Percentiles rank a stretch among this genome's conserved stretches.
phyloP scores from a whole-genome alignment of 2,797 vertebrate species.

The Pelobates cultripes region DNA sequence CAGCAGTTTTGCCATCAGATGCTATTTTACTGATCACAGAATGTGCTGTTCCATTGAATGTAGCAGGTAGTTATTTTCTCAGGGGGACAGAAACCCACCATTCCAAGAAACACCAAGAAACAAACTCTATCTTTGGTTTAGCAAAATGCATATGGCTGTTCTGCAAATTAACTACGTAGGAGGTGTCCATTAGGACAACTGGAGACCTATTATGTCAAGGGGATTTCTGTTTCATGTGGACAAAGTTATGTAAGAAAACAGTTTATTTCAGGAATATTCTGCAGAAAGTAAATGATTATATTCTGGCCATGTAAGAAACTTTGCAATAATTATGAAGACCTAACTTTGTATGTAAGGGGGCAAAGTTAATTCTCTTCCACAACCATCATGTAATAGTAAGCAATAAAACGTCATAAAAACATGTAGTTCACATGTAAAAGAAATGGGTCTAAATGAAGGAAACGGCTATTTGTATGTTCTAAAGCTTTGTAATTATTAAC shows the following conservation, averaged over 20 bases:
- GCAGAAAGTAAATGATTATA: not conserved
- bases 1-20: slow-evolving; percentile 21
- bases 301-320: not conserved
- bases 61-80: slow-evolving; percentile 42
- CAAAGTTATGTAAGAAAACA: slow-evolving; percentile 2
- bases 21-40: slow-evolving; percentile 28
- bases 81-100: slow-evolving; percentile 2
- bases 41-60: slow-evolving; percentile 22
- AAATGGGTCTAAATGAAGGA: too few species aligned
- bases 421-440: too few species aligned
- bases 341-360: too few species aligned
- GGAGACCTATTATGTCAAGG: slow-evolving; percentile 9
- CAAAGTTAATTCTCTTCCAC: too few species aligned
- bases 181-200: slow-evolving; percentile 21
- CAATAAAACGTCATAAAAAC: too few species aligned
- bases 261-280: slow-evolving; percentile 5
- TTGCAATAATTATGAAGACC: not conserved
- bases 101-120: slow-evolving; percentile 4
- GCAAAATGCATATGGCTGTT: slow-evolving; percentile 10
- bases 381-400: too few species aligned
- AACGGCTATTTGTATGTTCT: too few species aligned
- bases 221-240: slow-evolving; percentile 18
- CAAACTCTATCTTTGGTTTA: slow-evolving; percentile 20
- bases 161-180: slow-evolving; percentile 16
- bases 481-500: too few species aligned